Percentiles rank a stretch among this genome's conserved stretches.
phyloP scores from a whole-genome alignment of 2,113 vertebrate genomes.

The Antennarius striatus region DNA sequence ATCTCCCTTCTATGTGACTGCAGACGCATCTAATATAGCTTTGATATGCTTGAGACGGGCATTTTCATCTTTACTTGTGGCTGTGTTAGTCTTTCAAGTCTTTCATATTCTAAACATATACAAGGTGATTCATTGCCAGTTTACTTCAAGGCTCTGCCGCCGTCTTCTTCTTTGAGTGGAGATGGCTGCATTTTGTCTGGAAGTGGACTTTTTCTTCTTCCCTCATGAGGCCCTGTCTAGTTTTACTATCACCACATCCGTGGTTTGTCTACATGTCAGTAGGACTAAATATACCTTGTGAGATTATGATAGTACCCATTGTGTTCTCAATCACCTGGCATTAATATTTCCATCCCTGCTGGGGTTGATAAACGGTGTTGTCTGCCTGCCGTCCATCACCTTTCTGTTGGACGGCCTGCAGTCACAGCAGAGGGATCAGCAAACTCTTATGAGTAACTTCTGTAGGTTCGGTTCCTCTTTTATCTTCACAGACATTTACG shows the following conservation, averaged over 20 bases:
- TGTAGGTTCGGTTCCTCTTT: slow-evolving; percentile 61
- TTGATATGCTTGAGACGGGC: slow-evolving; percentile 74
- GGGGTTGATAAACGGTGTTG: slow-evolving; percentile 66
- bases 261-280: slow-evolving; percentile 38
- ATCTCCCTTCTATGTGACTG: slow-evolving; percentile 54
- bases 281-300: slow-evolving; percentile 36
- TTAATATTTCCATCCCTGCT: slow-evolving; percentile 67
- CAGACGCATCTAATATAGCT: slow-evolving; percentile 70
- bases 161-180: slow-evolving; percentile 12
- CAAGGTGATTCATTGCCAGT: slow-evolving; percentile 61
- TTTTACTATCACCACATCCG: not conserved
- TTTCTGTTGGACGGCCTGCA: slow-evolving; percentile 41
- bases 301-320: slow-evolving; percentile 38
- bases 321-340: slow-evolving; percentile 60
- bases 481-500: slow-evolving; percentile 54
- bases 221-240: not conserved
- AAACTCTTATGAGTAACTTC: slow-evolving; percentile 64
- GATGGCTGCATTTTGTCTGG: slow-evolving; percentile 25
- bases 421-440: slow-evolving; percentile 54
- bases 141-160: slow-evolving; percentile 5
- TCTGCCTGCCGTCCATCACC: slow-evolving; percentile 63
- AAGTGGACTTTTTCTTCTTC: slow-evolving; percentile 9
- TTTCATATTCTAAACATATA: slow-evolving; percentile 65
- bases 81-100: slow-evolving; percentile 59
- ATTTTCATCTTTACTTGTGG: slow-evolving; percentile 63